Conservation (phyloP, 1,140 invertebrate genomes). For the Aethina tumida region DNA sequence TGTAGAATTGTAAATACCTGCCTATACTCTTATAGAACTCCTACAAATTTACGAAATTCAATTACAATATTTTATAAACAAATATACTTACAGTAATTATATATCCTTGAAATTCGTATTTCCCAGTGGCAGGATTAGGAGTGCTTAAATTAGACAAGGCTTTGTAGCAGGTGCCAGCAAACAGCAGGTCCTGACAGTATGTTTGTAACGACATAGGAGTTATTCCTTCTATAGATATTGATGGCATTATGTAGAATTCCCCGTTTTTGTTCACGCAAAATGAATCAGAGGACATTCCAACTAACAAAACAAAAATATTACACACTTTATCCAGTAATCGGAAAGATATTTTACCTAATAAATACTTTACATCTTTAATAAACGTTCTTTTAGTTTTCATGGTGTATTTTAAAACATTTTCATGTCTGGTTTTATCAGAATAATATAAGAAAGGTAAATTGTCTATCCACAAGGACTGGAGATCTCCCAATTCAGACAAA, state of each 20-base stretch:
- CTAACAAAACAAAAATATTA: conserved; percentile 20
- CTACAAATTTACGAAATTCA: conserved; percentile 22
- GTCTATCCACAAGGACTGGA: conserved; percentile 24
- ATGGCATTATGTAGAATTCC: conserved; percentile 22
- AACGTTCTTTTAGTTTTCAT: conserved; percentile 20
- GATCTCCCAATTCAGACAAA: conserved; percentile 23
- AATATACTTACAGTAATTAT: conserved; percentile 27
- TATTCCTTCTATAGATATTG: conserved; percentile 25
- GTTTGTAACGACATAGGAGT: conserved; percentile 18
- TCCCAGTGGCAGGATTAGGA: conserved; percentile 16
- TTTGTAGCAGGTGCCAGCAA: conserved; percentile 28
- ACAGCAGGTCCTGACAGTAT: conserved; percentile 26
- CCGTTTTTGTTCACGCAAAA: conserved; percentile 21
- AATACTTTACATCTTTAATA: conserved; percentile 26
- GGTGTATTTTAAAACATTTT: conserved; percentile 9
- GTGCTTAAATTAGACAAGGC: conserved; percentile 25
- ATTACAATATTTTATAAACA: neutral
- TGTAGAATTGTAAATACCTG: conserved; percentile 30
- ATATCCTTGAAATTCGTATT: conserved; percentile 26
- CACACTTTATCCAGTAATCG: conserved; percentile 1
- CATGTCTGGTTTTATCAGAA: conserved; percentile 4
- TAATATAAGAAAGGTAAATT: conserved; percentile 25
- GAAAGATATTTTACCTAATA: conserved; percentile 24
- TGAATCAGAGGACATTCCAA: conserved; percentile 28
- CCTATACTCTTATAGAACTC: conserved; percentile 31